Evolutionary conservation across 35 echinoderm and acorn worm genomes (phyloP).

Genomic region (Heliocidaris tuberculata): DNA sequence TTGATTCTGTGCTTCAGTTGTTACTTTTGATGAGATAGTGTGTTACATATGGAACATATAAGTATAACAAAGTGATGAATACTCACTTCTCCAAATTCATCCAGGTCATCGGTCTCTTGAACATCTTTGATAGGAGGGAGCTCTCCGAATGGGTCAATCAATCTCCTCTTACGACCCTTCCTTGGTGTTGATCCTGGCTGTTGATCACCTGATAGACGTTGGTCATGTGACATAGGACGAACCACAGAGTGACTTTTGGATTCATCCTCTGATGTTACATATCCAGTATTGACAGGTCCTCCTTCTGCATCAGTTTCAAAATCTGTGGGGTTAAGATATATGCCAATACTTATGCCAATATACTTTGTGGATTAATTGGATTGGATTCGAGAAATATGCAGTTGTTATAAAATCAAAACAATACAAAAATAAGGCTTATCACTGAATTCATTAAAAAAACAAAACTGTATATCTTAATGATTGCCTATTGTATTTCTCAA

Average conservation of each 20-base stretch:
- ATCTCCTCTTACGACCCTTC: slow-evolving; percentile 47
- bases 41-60: no score
- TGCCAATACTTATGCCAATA: background rate
- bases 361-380: background rate
- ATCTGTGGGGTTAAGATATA: background rate
- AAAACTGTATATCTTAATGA: no score
- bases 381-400: background rate
- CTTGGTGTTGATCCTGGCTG: background rate
- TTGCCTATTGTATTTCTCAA: no score
- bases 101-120: slow-evolving; percentile 1
- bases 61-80: background rate
- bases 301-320: slow-evolving; percentile 8
- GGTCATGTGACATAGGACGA: slow-evolving; percentile 24
- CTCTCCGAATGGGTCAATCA: slow-evolving; percentile 57
- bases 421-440: no score
- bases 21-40: background rate
- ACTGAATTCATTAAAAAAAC: no score
- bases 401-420: no score
- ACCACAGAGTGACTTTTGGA: background rate
- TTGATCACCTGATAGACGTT: background rate
- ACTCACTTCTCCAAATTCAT: slow-evolving; percentile 44
- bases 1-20: background rate
- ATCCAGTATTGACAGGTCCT: background rate
- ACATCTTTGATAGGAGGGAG: slow-evolving; percentile 55
- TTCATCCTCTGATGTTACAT: slow-evolving; percentile 31